Evolutionary conservation across 2,113 vertebrate genomes (phyloP).

Genomic region (Hippocampus abdominalis): DNA sequence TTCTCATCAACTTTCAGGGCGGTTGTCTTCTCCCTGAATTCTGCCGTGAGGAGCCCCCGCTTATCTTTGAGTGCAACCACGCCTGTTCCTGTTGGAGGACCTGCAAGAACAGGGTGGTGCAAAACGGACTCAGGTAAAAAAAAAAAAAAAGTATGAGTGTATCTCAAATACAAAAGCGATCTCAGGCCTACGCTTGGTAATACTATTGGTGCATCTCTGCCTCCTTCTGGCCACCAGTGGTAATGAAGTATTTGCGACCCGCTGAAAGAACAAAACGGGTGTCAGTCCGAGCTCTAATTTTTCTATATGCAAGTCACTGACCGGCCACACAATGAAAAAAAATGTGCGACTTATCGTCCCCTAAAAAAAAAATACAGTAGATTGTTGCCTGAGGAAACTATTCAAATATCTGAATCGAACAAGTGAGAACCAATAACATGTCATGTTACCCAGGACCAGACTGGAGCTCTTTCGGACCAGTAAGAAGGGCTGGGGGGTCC

Average conservation of each 20-base stretch:
- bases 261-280: too few relatives aligned
- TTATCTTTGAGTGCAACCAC: constrained; percentile 97
- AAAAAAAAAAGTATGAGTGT: too few relatives aligned
- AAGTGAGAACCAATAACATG: not conserved
- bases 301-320: too few relatives aligned
- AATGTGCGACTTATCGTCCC: too few relatives aligned
- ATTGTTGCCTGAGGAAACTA: not conserved
- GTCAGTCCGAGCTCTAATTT: too few relatives aligned
- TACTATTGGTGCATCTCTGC: too few relatives aligned
- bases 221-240: too few relatives aligned
- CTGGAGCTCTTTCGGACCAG: constrained; percentile 90
- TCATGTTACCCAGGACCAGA: constrained; percentile 72
- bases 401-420: not conserved
- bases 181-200: not conserved
- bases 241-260: too few relatives aligned
- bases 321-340: too few relatives aligned
- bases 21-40: constrained; percentile 94
- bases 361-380: too few relatives aligned
- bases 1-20: constrained; percentile 59
- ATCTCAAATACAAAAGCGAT: not conserved
- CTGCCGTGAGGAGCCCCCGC: constrained; percentile 86
- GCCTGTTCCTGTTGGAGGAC: constrained; percentile 95
- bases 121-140: constrained; percentile 90
- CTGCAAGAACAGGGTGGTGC: constrained; percentile 94
- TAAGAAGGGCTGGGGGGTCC: constrained; percentile 93